Percentiles rank a stretch among this genome's conserved stretches.
Evolutionary conservation across 2,113 vertebrate genomes (phyloP).

Genomic region (Alectura lathami): DNA sequence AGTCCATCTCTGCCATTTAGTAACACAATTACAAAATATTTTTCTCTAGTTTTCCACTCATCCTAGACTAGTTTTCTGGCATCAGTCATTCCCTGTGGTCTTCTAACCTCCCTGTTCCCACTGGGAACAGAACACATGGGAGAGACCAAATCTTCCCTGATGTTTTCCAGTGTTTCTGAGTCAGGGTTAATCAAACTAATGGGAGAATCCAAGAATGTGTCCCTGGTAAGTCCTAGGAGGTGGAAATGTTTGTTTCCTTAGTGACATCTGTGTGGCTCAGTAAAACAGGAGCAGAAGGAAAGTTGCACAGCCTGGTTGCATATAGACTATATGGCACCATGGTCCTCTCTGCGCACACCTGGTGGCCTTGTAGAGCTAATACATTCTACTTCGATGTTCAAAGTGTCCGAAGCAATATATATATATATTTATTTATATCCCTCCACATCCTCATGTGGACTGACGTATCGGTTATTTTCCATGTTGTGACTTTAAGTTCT

Average conservation of each 20-base stretch:
- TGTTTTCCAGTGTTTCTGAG: neutral
- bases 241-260: neutral
- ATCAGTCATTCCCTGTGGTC: neutral
- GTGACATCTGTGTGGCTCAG: neutral
- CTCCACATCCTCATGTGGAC: neutral
- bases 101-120: neutral
- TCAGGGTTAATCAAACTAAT: neutral
- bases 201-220: neutral
- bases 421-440: neutral
- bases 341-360: neutral
- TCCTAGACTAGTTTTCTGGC: neutral
- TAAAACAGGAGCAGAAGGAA: neutral
- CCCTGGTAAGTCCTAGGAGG: neutral
- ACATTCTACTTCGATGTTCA: neutral
- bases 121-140: neutral
- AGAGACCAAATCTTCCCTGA: neutral
- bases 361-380: neutral
- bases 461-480: neutral
- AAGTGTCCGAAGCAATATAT: neutral
- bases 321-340: neutral
- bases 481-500: neutral
- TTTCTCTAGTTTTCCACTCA: neutral
- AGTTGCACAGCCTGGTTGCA: neutral
- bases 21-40: neutral
- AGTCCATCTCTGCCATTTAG: neutral